Base-by-base conservation (phyloP, 2,113 vertebrate genomes). In the Neotragus pygmaeus region DNA sequence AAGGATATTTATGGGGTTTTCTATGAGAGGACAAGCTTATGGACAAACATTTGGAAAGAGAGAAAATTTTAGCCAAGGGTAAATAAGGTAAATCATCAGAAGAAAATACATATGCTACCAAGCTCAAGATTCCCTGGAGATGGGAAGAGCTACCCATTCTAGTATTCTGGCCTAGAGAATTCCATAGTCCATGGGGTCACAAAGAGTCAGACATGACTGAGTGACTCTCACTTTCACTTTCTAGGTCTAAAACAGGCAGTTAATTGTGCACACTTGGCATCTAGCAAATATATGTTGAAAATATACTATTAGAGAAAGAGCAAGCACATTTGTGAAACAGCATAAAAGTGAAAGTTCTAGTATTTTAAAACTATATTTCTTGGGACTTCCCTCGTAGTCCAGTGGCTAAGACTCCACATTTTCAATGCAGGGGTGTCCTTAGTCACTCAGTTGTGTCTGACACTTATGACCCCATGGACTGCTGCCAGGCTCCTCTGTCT, bases 81-180 rank as follows among this genome's bases (percentile, higher is more conserved):
- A 92, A 89, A 90, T 80, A 73, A 90, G 55, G 19, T 49, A 89
- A 94, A 86, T 81, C 53, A 96, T 86, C 51, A 83, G 27, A 94
- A 93, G 39, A 90, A 94, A 96, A 43, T 86, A 96, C 11, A 84
- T 75, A 75, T 47, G 47, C 17, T 93, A 80, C 30, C 39, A 93
- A 84, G 39, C 55, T 97, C 36, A 73, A 73, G 66, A 73, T 39
- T 23, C 21, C 66, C 11, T 73, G 66, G n/a, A 39, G 36, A 73
- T 23, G 66, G 66, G 66, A 73, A 73, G 23, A 73, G 66, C n/a
- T 73, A 73, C 21, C 36, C 10, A 73, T 10, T 73, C 66, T 73
- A 73, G 66, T 39, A 73, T 73, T 73, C 36, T 73, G 66, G 36
- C 66, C 66, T 73, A 39, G 66, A 25, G 36, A 73, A 73, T 39